Evolutionary conservation across 2,113 vertebrate genomes (phyloP), one percentile per base, ranked within the genome.

Genomic region (Callionymus lyra): DNA sequence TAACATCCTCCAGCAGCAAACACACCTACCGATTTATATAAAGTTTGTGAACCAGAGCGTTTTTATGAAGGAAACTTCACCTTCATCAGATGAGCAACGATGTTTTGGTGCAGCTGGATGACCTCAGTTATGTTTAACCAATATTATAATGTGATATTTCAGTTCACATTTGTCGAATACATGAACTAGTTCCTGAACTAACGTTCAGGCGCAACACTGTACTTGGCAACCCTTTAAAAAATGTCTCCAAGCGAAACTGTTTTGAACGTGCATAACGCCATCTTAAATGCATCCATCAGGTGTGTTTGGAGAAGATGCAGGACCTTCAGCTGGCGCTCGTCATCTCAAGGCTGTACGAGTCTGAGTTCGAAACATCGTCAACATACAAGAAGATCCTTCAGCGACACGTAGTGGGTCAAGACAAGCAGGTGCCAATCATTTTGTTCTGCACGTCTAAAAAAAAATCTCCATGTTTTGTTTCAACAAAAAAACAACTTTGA

Each of bases 271-370:
- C n/a, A n/a, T n/a, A n/a, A n/a, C n/a, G n/a, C n/a, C n/a, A n/a
- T n/a, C n/a, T n/a, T n/a, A n/a, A n/a, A n/a, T n/a, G n/a, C 2
- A 10, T 44, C 21, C 53, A 16, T 16, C 72, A 89, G 95, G 95
- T 98, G 33, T 98, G 95, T 69, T 69, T 97, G 61, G 95, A 97
- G 70, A 98, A 91, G 77, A 70, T 98, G 72, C 87, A 94, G 81
- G 95, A 98, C 52, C 78, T 97, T 40, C 95, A 98, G 9, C 70
- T 98, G 65, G 94, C 94, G 39, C 84, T 98, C 71, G 90, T 97
- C 63, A 91, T 98, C 82, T 82, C 92, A 65, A 88, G 95, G 63
- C 81, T 98, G 16, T 93, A 90, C 57, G 94, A 98, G 59, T 89
- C 90, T 0, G 93, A 98, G 60, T 98, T 93, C 81, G 95, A 97